These are phyloP conservation scores for Pollachius pollachius DNA, from an alignment of 2,113 vertebrate species.

Conservation along the genomic window DNA sequence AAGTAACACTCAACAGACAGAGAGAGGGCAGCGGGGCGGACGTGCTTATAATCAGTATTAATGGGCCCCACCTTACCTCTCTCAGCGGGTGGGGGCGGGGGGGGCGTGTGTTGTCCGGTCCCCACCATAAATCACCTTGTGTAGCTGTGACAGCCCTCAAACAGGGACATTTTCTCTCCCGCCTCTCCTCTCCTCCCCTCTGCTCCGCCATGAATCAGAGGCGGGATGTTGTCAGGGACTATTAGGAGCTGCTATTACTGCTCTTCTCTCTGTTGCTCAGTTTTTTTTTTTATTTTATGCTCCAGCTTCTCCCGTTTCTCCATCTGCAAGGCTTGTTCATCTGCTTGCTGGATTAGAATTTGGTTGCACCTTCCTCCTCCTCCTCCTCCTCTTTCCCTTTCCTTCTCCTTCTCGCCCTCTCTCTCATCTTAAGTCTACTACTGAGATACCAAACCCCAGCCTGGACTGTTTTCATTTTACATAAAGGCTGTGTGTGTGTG, in stretches of 20 bases:
- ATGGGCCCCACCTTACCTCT: slow-evolving; percentile 20
- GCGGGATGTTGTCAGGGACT: slow-evolving; percentile 16
- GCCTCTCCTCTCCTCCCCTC: neutral
- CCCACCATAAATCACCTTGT: slow-evolving; percentile 51
- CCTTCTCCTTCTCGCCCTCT: neutral
- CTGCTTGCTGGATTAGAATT: too few species aligned
- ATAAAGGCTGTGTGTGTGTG: too few species aligned
- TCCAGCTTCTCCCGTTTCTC: too few species aligned
- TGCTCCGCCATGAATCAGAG: slow-evolving; percentile 54
- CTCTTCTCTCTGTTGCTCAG: too few species aligned
- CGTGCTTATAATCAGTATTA: slow-evolving; percentile 53
- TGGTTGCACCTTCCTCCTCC: slow-evolving; percentile 17
- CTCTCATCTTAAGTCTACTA: neutral
- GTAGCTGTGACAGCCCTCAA: slow-evolving; percentile 48
- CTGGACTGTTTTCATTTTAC: too few species aligned
- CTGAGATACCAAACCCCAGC: neutral
- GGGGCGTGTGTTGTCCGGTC: slow-evolving; percentile 32
- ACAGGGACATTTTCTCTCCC: slow-evolving; percentile 42
- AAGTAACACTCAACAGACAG: too few species aligned
- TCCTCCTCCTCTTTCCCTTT: slow-evolving; percentile 1
- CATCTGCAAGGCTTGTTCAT: too few species aligned
- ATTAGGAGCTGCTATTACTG: slow-evolving; percentile 31
- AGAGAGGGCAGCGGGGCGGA: slow-evolving; percentile 21
- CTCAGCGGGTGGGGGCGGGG: slow-evolving; percentile 21
- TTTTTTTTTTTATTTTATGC: too few species aligned